Percentiles rank a stretch among this genome's conserved stretches.
phyloP scores from a whole-genome alignment of 2,113 vertebrate species.

The Melanerpes aurifrons region DNA sequence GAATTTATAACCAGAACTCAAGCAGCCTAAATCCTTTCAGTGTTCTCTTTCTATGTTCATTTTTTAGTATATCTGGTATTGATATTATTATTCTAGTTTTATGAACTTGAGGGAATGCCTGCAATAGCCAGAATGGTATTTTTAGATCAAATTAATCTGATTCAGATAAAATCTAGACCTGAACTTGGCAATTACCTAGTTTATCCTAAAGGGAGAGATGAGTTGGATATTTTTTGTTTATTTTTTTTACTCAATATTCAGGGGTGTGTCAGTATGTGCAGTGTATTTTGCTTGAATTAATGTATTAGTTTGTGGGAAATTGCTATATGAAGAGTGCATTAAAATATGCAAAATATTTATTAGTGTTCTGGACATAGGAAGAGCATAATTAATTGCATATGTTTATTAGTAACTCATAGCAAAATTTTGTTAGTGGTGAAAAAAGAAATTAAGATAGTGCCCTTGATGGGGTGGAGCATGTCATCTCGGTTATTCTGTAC shows the following conservation, averaged over 20 bases:
- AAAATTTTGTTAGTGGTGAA: not conserved
- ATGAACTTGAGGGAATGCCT: not conserved
- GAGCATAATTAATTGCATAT: not conserved
- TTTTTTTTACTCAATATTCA: not conserved
- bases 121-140: not conserved
- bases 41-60: not conserved
- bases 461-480: not conserved
- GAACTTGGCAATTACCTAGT: not conserved
- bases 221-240: not conserved
- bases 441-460: not conserved
- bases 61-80: not conserved
- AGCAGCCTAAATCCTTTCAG: not conserved
- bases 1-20: not conserved
- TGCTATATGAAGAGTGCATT: not conserved
- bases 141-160: constrained; percentile 14
- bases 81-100: constrained; percentile 8
- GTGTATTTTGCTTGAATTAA: not conserved
- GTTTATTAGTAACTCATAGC: not conserved
- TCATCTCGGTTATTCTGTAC: not conserved
- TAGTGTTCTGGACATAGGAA: not conserved
- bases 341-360: not conserved
- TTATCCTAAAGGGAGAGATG: not conserved
- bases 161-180: not conserved
- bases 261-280: not conserved
- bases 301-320: not conserved